phyloP scores from a whole-genome alignment of 2,888 invertebrate species.

The Sphaeridia pumilis region DNA sequence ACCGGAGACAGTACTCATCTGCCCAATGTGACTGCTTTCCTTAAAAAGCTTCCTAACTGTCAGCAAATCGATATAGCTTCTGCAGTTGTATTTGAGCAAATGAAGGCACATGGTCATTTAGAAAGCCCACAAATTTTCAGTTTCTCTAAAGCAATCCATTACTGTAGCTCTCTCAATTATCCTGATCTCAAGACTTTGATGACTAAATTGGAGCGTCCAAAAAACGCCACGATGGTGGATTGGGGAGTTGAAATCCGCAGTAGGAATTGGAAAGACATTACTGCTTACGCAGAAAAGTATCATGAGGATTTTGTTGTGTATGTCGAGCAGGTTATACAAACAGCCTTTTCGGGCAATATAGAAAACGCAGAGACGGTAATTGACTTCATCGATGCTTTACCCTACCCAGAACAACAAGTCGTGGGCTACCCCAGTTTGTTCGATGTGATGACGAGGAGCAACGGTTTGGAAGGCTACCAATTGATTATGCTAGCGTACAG shows the following conservation, averaged over 20 bases:
- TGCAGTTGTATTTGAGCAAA: neutral
- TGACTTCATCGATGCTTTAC: neutral
- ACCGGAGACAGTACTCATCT: no score
- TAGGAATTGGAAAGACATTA: neutral
- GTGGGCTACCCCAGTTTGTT: neutral
- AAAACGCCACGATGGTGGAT: neutral
- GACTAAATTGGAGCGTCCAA: neutral
- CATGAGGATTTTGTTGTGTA: neutral
- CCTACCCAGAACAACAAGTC: neutral
- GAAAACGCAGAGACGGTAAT: neutral
- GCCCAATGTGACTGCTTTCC: no score
- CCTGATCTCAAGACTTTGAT: neutral
- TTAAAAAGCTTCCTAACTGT: no score
- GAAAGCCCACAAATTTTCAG: neutral
- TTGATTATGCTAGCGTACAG: neutral
- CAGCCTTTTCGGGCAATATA: neutral
- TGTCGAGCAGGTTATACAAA: neutral
- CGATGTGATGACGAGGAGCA: neutral
- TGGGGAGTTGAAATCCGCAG: neutral
- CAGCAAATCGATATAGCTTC: neutral
- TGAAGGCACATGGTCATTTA: neutral
- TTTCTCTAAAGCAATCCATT: neutral
- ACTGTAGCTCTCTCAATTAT: neutral
- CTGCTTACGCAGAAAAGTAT: neutral
- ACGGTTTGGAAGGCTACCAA: neutral